A percentile compares a stretch with the other conserved stretches of the same genome.
Evolutionary conservation across 2,113 vertebrate species (phyloP).

Genomic region (Hepsetus odoe): DNA sequence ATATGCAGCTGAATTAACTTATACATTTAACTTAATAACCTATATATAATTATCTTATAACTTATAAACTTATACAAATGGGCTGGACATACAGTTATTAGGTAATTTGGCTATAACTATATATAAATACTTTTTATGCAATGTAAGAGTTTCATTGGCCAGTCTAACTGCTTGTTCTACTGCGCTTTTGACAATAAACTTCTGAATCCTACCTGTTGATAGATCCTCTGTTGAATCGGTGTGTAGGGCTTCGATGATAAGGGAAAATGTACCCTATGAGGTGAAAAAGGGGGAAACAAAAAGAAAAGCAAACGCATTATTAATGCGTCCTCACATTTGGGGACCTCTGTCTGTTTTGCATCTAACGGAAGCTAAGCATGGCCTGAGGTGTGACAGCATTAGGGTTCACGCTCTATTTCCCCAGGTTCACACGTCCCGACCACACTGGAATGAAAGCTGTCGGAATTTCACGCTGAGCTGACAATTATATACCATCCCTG

Average conservation of each 20-base stretch:
- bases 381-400: conserved; percentile 68
- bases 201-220: conserved; percentile 84
- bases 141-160: no score
- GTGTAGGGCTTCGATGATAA: conserved; percentile 96
- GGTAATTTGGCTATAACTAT: no score
- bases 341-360: conserved; percentile 41
- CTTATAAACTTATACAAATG: no score
- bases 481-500: conserved; percentile 70
- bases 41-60: no score
- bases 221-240: conserved; percentile 93
- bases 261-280: conserved; percentile 94
- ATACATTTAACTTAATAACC: no score
- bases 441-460: conserved; percentile 74
- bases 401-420: conserved; percentile 71
- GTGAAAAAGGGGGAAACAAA: conserved; percentile 6
- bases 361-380: conserved; percentile 50
- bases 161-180: conserved; percentile 11
- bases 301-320: no score
- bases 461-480: conserved; percentile 77
- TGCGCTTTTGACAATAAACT: neutral
- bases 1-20: no score
- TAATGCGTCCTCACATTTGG: no score
- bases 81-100: no score
- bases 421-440: conserved; percentile 72
- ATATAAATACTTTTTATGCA: no score